phyloP scores from a whole-genome alignment of 64 coral and sea anemone species.

The Orbicella faveolata region DNA sequence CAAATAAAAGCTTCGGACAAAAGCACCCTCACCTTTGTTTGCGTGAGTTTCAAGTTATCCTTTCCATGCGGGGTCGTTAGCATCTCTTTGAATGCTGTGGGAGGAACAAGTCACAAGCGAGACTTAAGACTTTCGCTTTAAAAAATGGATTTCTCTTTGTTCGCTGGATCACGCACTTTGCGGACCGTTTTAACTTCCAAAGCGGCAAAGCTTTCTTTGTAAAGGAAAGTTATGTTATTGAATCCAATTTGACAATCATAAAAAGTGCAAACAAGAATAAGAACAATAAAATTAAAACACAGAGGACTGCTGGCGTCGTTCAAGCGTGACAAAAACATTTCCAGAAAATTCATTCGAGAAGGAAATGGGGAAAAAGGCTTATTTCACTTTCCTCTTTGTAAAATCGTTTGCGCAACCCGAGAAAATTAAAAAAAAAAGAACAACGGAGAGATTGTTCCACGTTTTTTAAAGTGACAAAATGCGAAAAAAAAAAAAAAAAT shows the following conservation, averaged over 20 bases:
- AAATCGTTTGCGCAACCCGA: background rate
- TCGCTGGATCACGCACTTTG: background rate
- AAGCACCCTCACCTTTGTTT: conserved; percentile 19
- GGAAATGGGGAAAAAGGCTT: background rate
- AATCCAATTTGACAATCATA: background rate
- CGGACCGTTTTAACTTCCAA: background rate
- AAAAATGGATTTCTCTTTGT: background rate
- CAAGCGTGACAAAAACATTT: conserved; percentile 16
- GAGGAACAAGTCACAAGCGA: background rate
- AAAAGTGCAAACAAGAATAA: background rate
- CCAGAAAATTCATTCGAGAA: background rate
- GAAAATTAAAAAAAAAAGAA: background rate
- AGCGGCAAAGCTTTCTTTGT: conserved; percentile 5
- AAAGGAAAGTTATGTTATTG: background rate
- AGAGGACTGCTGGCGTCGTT: background rate
- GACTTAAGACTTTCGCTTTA: background rate
- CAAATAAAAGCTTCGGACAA: background rate
- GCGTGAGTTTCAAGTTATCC: conserved; percentile 24
- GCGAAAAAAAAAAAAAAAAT: background rate
- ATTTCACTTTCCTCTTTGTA: background rate
- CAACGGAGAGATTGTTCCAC: background rate
- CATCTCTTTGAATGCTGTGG: conserved; percentile 55
- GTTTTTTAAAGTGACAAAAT: background rate
- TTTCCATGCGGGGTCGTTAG: conserved; percentile 17
- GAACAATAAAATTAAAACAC: background rate